phyloP scores from a whole-genome alignment of 2,797 vertebrate species.

The Danio jaintianensis region DNA sequence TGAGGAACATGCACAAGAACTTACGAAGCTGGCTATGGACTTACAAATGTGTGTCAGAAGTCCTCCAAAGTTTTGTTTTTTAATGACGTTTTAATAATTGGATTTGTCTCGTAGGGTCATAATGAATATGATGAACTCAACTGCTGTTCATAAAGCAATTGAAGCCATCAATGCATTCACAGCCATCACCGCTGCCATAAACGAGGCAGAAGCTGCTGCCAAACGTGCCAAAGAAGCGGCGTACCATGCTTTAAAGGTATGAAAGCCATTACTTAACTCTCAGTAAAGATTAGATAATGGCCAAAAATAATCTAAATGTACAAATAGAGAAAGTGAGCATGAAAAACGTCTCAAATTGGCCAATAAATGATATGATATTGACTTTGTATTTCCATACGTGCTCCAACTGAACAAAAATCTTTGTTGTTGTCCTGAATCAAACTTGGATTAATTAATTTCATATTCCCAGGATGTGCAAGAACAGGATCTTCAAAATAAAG shows the following conservation, averaged over 20 bases:
- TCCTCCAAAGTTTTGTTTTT: background rate
- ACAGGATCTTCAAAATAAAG: slow-evolving; percentile 76
- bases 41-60: slow-evolving; percentile 80
- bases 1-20: slow-evolving; percentile 79
- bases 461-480: slow-evolving; percentile 76
- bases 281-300: background rate
- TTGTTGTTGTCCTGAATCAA: background rate
- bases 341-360: background rate
- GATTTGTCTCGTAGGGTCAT: slow-evolving; percentile 74
- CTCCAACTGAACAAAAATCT: background rate
- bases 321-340: background rate
- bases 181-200: slow-evolving; percentile 76
- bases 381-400: background rate
- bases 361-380: background rate
- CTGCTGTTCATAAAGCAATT: slow-evolving; percentile 73
- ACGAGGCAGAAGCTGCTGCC: slow-evolving; percentile 79
- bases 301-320: background rate
- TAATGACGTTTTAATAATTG: background rate
- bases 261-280: background rate
- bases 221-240: slow-evolving; percentile 77
- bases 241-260: slow-evolving; percentile 57
- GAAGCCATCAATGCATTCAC: slow-evolving; percentile 74
- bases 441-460: slow-evolving; percentile 46
- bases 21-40: slow-evolving; percentile 76
- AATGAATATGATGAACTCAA: slow-evolving; percentile 72